Conservation (phyloP, 2,888 invertebrate species). For the Andrena flavipes region DNA sequence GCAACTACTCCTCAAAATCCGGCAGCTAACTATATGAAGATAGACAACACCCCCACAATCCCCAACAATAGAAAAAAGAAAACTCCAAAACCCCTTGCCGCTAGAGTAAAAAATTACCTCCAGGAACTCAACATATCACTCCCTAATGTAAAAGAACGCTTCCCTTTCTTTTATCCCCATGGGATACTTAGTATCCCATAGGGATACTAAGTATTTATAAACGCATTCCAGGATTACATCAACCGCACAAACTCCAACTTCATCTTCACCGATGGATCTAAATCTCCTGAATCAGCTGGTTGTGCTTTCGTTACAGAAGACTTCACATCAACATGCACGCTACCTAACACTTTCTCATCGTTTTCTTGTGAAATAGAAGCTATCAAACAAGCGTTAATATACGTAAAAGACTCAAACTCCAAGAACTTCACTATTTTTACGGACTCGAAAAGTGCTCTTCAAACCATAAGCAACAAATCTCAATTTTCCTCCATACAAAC, state of each 20-base stretch:
- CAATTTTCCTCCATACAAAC: neutral
- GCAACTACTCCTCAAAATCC: too few species aligned
- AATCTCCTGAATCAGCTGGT: neutral
- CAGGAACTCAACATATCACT: too few species aligned
- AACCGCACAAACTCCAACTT: neutral
- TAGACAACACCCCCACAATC: too few species aligned
- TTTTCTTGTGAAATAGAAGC: too few species aligned
- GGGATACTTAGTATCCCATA: neutral
- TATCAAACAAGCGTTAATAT: neutral
- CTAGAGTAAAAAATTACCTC: too few species aligned
- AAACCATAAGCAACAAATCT: neutral
- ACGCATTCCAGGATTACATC: neutral
- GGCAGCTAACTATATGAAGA: too few species aligned
- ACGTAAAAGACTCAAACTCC: neutral
- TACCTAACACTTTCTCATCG: neutral
- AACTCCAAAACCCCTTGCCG: too few species aligned
- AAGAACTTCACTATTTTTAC: conserved; percentile 6
- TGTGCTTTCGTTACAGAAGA: neutral
- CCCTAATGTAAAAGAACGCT: too few species aligned
- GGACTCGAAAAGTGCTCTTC: neutral
- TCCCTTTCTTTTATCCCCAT: too few species aligned
- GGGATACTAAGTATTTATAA: neutral
- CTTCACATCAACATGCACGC: neutral
- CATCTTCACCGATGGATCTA: neutral
- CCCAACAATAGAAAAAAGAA: too few species aligned